Evolutionary conservation across 64 coral and sea anemone genomes (phyloP).

Genomic region (Montipora sp.): DNA sequence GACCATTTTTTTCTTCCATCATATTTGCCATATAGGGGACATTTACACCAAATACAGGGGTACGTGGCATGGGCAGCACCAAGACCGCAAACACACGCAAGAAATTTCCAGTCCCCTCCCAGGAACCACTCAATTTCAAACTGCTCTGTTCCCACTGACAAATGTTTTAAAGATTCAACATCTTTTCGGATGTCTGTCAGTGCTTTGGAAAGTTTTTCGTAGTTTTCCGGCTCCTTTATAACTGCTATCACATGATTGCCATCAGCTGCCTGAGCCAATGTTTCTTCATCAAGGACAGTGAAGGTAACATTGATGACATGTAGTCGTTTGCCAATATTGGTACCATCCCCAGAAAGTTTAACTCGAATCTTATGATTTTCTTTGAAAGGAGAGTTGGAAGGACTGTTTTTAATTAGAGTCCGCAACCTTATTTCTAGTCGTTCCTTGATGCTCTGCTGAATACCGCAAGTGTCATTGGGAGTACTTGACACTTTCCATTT

Average conservation of each 20-base stretch:
- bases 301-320: neutral
- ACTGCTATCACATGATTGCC: slow-evolving; percentile 17
- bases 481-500: neutral
- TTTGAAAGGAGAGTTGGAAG: neutral
- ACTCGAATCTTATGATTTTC: neutral
- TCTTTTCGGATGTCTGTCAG: neutral
- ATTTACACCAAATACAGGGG: slow-evolving; percentile 36
- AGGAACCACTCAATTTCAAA: slow-evolving; percentile 36
- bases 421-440: neutral
- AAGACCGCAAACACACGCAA: neutral
- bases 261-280: neutral
- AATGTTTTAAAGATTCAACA: too few relatives aligned
- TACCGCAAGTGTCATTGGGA: neutral
- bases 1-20: neutral
- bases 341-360: neutral
- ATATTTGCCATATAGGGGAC: neutral
- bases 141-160: too few relatives aligned
- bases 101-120: slow-evolving; percentile 1
- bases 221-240: neutral
- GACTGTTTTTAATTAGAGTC: neutral
- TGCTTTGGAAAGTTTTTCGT: slow-evolving; percentile 2
- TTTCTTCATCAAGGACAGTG: slow-evolving; percentile 3
- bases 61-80: neutral
- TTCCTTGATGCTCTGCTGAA: slow-evolving; percentile 5
- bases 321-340: neutral